Percentiles rank a stretch among this genome's conserved stretches.
Conservation (phyloP, 1,140 invertebrate species). For the Pemphigus obesinymphae region DNA sequence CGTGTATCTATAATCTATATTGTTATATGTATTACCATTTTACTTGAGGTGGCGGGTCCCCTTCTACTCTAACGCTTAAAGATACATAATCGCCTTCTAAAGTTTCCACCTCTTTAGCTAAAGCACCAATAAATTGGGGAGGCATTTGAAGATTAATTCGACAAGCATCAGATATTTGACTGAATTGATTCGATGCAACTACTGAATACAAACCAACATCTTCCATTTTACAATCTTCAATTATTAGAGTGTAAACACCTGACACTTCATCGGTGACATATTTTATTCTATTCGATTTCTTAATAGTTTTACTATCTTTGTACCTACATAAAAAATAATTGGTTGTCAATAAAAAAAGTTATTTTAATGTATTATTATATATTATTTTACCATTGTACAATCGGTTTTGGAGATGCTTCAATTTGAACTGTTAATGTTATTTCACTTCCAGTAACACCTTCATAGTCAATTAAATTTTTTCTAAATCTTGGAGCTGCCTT, state of each 20-base stretch:
- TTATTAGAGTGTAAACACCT: conserved; percentile 67
- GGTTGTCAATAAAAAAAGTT: not conserved
- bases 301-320: conserved; percentile 74
- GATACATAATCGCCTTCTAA: conserved; percentile 74
- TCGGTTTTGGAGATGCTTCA: conserved; percentile 76
- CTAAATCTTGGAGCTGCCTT: conserved; percentile 78
- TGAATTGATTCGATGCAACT: conserved; percentile 81
- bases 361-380: not conserved
- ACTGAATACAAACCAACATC: conserved; percentile 92
- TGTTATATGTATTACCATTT: conserved; percentile 60
- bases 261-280: conserved; percentile 61
- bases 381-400: conserved; percentile 62
- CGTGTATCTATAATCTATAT: no score
- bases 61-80: conserved; percentile 75
- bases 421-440: conserved; percentile 72
- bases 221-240: conserved; percentile 73
- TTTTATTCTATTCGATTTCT: conserved; percentile 63
- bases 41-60: conserved; percentile 73
- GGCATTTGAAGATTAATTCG: conserved; percentile 72
- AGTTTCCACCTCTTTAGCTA: conserved; percentile 63
- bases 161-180: conserved; percentile 81
- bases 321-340: conserved; percentile 53
- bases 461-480: conserved; percentile 60
- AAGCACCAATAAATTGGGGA: conserved; percentile 65
- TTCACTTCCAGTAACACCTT: conserved; percentile 65